These are phyloP conservation scores for Papilio helenus DNA, from an alignment of 1,140 invertebrate genomes.

Conservation along the genomic window DNA sequence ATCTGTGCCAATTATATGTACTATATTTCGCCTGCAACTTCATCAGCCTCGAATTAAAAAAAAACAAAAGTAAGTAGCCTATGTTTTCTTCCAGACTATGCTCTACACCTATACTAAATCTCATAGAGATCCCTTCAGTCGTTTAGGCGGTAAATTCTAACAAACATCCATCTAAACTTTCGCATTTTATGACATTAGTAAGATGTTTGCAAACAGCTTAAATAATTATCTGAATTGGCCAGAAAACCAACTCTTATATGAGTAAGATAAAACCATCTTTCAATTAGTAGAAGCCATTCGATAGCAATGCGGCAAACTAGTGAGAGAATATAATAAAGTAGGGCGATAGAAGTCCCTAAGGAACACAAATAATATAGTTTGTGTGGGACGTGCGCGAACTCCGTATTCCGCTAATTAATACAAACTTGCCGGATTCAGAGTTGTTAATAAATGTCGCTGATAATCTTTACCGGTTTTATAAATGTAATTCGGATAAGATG, in stretches of 20 bases:
- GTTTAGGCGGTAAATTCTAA: too few species aligned
- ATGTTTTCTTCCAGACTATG: too few species aligned
- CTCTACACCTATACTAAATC: too few species aligned
- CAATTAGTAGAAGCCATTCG: slow-evolving; percentile 22
- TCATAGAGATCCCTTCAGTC: too few species aligned
- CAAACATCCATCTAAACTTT: too few species aligned
- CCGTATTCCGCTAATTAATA: slow-evolving; percentile 50
- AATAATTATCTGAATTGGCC: neutral
- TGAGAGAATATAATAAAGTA: slow-evolving; percentile 45
- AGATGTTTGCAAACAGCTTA: too few species aligned
- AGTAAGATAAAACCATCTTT: neutral
- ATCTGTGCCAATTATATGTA: too few species aligned
- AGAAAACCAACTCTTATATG: neutral
- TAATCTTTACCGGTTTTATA: neutral
- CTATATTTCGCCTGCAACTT: too few species aligned
- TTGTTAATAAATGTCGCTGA: neutral
- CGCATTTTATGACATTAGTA: too few species aligned
- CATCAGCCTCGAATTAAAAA: too few species aligned
- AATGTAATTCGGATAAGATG: too few species aligned
- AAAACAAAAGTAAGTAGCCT: too few species aligned
- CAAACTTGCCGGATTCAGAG: slow-evolving; percentile 45
- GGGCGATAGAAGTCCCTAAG: slow-evolving; percentile 43
- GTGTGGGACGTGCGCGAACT: slow-evolving; percentile 46
- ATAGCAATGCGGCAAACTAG: neutral
- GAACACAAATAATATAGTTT: slow-evolving; percentile 53